phyloP scores from a whole-genome alignment of 2,113 vertebrate genomes.

The Piliocolobus tephrosceles region DNA sequence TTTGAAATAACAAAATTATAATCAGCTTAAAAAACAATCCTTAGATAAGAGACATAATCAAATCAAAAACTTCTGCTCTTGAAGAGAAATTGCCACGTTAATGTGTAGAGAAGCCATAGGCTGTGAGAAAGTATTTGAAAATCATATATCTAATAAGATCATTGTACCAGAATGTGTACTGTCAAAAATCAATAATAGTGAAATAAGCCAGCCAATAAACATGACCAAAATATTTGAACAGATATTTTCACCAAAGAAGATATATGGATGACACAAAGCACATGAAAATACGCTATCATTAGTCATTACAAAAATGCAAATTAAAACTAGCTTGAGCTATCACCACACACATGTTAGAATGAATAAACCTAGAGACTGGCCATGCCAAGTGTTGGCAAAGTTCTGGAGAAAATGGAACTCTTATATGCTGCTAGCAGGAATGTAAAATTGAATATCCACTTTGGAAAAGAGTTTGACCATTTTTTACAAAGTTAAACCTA shows the following conservation, averaged over 20 bases:
- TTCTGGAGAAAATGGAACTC: neutral
- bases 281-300: neutral
- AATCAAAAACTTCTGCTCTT: neutral
- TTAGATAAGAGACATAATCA: neutral
- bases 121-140: neutral
- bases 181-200: neutral
- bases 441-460: neutral
- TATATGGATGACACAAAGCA: neutral
- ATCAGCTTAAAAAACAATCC: neutral
- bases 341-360: neutral
- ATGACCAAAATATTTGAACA: neutral
- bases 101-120: neutral
- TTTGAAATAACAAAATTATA: neutral
- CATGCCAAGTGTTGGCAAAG: neutral
- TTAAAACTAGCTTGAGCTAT: neutral
- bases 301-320: neutral
- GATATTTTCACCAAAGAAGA: neutral
- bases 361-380: neutral
- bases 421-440: neutral
- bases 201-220: neutral
- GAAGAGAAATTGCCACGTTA: neutral
- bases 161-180: neutral
- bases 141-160: neutral
- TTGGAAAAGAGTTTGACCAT: neutral
- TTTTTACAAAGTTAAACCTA: neutral